Conservation (phyloP, 2,888 invertebrate species). For the Ornithoptera alexandrae region DNA sequence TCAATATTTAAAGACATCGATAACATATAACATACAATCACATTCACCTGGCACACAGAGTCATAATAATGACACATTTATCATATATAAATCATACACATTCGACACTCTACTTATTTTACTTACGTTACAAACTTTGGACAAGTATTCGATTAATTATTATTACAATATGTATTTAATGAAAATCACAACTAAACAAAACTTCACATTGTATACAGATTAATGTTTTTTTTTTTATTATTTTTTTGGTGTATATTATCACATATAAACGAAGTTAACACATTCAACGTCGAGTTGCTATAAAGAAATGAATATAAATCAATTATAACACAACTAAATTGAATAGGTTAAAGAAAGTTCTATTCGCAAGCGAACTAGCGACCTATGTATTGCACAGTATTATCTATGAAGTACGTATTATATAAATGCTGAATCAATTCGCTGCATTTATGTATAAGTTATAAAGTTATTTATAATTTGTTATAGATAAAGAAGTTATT, state of each 20-base stretch:
- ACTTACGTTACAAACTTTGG: constrained; percentile 11
- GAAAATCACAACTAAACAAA: neutral
- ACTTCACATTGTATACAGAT: neutral
- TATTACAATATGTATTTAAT: constrained; percentile 6
- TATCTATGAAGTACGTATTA: constrained; percentile 11
- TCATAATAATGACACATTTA: constrained; percentile 42
- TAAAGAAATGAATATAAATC: constrained; percentile 7
- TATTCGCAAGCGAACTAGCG: constrained; percentile 27
- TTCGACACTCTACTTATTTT: neutral
- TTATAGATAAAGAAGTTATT: no score
- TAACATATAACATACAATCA: constrained; percentile 60
- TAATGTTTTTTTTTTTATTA: neutral
- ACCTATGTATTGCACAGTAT: constrained; percentile 29
- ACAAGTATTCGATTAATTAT: constrained; percentile 12
- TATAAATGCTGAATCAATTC: constrained; percentile 1
- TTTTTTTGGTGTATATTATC: neutral
- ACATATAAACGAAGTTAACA: neutral
- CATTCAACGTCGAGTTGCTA: neutral
- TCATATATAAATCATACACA: constrained; percentile 5
- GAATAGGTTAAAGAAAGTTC: constrained; percentile 9
- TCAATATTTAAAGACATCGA: constrained; percentile 45
- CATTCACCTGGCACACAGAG: constrained; percentile 73
- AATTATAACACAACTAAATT: constrained; percentile 4
- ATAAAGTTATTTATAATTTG: no score
- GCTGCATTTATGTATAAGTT: neutral